These are phyloP conservation scores for Pseudoatta argentina DNA, from an alignment of 1,140 invertebrate species.

Conservation along the genomic window DNA sequence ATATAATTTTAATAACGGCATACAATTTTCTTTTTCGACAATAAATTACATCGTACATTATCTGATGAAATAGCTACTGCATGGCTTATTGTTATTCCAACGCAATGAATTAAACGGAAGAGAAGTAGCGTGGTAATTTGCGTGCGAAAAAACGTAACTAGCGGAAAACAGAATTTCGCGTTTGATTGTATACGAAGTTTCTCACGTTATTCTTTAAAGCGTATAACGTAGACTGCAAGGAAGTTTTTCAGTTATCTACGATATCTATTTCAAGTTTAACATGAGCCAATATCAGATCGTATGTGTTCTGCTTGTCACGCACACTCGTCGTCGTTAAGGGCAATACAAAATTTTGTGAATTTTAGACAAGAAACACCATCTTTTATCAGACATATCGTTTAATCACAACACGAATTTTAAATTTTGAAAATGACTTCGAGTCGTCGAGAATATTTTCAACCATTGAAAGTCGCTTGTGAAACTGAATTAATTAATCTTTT, in stretches of 20 bases:
- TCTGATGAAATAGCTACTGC: neutral
- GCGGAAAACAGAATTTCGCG: slow-evolving; percentile 29
- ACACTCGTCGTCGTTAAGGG: slow-evolving; percentile 37
- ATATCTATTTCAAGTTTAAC: slow-evolving; percentile 53
- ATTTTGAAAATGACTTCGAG: neutral
- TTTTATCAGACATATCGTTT: neutral
- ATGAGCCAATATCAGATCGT: slow-evolving; percentile 48
- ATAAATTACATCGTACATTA: slow-evolving; percentile 7
- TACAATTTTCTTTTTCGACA: slow-evolving; percentile 44
- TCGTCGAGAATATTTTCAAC: neutral
- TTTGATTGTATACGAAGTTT: slow-evolving; percentile 60
- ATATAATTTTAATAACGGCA: slow-evolving; percentile 44
- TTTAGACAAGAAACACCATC: neutral
- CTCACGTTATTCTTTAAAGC: slow-evolving; percentile 35
- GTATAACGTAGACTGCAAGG: slow-evolving; percentile 39
- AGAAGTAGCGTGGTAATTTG: neutral
- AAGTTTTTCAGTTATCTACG: slow-evolving; percentile 30
- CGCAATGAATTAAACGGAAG: neutral
- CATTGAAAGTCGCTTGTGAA: neutral
- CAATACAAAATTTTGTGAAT: neutral
- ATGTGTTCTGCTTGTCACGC: slow-evolving; percentile 47
- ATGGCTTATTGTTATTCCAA: slow-evolving; percentile 14
- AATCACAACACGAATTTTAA: neutral
- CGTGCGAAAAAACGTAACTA: slow-evolving; percentile 20
- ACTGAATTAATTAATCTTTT: neutral